Percentiles rank a stretch among this genome's conserved stretches.
phyloP scores from a whole-genome alignment of 2,113 vertebrate genomes.

The Microcebus lehilahytsara region DNA sequence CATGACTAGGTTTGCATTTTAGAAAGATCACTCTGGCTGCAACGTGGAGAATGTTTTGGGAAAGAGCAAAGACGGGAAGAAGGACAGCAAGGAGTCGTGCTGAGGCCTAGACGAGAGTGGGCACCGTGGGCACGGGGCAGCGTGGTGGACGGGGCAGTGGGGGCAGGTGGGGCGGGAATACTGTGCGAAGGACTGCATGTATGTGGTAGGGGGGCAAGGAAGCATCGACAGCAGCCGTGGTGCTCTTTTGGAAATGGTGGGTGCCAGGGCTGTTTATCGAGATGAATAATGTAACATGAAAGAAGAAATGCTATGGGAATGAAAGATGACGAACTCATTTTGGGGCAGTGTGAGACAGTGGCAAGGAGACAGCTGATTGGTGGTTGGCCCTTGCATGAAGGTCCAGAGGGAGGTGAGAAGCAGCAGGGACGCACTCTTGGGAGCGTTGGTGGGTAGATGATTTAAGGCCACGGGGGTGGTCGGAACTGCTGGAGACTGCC shows the following conservation, averaged over 20 bases:
- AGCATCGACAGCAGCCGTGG: too few species aligned
- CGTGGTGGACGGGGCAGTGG: neutral
- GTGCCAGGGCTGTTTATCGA: fast-evolving
- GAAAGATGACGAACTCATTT: neutral
- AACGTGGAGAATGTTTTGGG: neutral
- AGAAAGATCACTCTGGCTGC: neutral
- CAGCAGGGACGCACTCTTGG: neutral
- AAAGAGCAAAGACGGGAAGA: neutral
- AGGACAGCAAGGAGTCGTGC: neutral
- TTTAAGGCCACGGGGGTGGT: neutral
- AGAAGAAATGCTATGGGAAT: neutral
- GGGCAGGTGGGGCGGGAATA: neutral
- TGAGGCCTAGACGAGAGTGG: neutral
- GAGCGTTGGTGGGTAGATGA: neutral
- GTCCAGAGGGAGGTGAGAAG: neutral
- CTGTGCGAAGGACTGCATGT: neutral
- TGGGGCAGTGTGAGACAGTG: neutral
- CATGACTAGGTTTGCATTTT: neutral
- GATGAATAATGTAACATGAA: neutral
- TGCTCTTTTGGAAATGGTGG: neutral
- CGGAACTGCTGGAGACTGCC: neutral
- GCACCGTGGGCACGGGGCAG: too few species aligned
- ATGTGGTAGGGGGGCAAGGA: neutral
- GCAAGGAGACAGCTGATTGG: neutral
- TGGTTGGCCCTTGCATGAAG: neutral